phyloP scores from a whole-genome alignment of 2,113 vertebrate genomes.

The Carassius gibelio region DNA sequence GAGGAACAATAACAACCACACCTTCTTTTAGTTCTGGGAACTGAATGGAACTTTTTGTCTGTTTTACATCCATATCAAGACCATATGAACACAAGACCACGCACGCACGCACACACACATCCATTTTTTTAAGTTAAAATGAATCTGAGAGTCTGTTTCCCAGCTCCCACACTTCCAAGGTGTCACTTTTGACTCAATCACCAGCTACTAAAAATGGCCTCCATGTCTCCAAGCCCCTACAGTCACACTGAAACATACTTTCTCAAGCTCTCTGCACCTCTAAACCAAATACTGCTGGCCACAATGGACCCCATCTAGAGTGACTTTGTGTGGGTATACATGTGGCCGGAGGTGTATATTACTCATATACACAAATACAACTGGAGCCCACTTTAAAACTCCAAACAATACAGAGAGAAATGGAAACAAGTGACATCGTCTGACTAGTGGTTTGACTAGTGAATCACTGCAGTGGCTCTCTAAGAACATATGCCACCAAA shows the following conservation, averaged over 20 bases:
- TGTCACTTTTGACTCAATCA: slow-evolving; percentile 17
- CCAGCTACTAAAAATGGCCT: slow-evolving; percentile 12
- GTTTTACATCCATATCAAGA: neutral
- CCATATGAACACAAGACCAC: no score
- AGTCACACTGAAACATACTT: slow-evolving; percentile 35
- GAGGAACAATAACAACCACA: slow-evolving; percentile 13
- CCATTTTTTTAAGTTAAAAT: neutral
- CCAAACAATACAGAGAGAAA: slow-evolving; percentile 14
- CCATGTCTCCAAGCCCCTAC: slow-evolving; percentile 14
- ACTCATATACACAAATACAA: slow-evolving; percentile 20
- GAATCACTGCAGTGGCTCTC: neutral
- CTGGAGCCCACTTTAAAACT: slow-evolving; percentile 22
- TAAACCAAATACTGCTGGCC: slow-evolving; percentile 43
- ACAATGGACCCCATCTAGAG: neutral
- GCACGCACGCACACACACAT: no score
- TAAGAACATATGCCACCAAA: no score
- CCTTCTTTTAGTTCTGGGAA: slow-evolving; percentile 12
- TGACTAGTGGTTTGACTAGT: neutral
- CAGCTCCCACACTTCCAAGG: neutral
- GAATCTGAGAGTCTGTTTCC: neutral
- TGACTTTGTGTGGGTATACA: slow-evolving; percentile 12
- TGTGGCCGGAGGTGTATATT: neutral
- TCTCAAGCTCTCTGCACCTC: slow-evolving; percentile 41
- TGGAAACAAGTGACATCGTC: neutral
- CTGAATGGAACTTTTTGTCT: neutral